Evolutionary conservation across 1,140 invertebrate genomes (phyloP).

Genomic region (Acromyrmex charruanus): DNA sequence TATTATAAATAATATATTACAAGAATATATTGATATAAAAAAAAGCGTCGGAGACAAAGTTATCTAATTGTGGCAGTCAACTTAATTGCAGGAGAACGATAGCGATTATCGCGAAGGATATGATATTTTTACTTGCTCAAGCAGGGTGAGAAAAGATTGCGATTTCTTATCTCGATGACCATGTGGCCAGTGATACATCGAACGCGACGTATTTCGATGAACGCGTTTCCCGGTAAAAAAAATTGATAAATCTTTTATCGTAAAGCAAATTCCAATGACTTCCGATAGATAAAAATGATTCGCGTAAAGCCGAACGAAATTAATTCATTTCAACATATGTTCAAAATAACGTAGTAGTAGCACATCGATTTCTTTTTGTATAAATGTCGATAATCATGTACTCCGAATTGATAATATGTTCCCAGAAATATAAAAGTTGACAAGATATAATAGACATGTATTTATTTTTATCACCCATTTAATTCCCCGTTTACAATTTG

Average conservation of each 20-base stretch:
- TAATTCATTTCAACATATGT: constrained; percentile 30
- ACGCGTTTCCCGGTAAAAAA: background rate
- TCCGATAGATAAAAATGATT: constrained; percentile 15
- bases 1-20: background rate
- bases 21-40: background rate
- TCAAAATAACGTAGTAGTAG: background rate
- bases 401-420: background rate
- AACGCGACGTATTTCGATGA: background rate
- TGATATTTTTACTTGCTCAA: background rate
- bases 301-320: background rate
- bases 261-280: background rate
- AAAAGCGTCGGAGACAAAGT: background rate
- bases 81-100: constrained; percentile 3
- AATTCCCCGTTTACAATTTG: too few relatives aligned
- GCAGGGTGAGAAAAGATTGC: constrained; percentile 22
- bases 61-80: background rate
- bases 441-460: background rate
- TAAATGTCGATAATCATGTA: background rate
- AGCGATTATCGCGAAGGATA: background rate
- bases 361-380: background rate
- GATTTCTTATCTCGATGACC: constrained; percentile 32
- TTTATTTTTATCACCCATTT: background rate
- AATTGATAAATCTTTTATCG: constrained; percentile 44
- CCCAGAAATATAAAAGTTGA: background rate
- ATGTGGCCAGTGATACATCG: background rate